Evolutionary conservation across 2,888 invertebrate species (phyloP).

Genomic region (Cataglyphis rosenhaueri): DNA sequence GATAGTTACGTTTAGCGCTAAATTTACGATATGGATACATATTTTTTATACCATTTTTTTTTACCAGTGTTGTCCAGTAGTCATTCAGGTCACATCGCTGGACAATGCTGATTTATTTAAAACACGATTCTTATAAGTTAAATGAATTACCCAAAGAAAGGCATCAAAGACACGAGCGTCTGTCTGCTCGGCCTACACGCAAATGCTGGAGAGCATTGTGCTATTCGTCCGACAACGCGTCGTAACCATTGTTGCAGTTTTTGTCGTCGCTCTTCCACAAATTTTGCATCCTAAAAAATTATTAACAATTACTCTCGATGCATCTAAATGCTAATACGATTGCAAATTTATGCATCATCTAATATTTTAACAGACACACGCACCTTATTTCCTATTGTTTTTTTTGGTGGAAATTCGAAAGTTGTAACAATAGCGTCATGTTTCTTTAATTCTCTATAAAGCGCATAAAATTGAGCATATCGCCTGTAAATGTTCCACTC

Average conservation of each 20-base stretch:
- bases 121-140: conserved; percentile 12
- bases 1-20: conserved; percentile 13
- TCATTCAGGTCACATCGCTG: background rate
- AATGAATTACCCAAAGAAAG: conserved; percentile 92
- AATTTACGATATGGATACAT: conserved; percentile 6
- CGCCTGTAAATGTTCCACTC: conserved; percentile 99
- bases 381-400: conserved; percentile 96
- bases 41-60: background rate
- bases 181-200: conserved; percentile 91
- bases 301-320: background rate
- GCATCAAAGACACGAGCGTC: conserved; percentile 92
- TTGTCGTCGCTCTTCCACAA: conserved; percentile 95
- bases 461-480: conserved; percentile 96
- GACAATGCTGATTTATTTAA: conserved; percentile 9
- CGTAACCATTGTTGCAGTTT: conserved; percentile 95
- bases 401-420: conserved; percentile 98
- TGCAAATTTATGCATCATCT: background rate
- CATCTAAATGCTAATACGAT: background rate
- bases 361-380: background rate
- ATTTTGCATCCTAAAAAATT: conserved; percentile 89
- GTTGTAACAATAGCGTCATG: conserved; percentile 92
- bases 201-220: conserved; percentile 91
- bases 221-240: conserved; percentile 91
- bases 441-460: conserved; percentile 94
- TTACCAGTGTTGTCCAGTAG: conserved; percentile 1